phyloP scores from a whole-genome alignment of 2,113 vertebrate genomes.

The Trochalopteron elliotii region DNA sequence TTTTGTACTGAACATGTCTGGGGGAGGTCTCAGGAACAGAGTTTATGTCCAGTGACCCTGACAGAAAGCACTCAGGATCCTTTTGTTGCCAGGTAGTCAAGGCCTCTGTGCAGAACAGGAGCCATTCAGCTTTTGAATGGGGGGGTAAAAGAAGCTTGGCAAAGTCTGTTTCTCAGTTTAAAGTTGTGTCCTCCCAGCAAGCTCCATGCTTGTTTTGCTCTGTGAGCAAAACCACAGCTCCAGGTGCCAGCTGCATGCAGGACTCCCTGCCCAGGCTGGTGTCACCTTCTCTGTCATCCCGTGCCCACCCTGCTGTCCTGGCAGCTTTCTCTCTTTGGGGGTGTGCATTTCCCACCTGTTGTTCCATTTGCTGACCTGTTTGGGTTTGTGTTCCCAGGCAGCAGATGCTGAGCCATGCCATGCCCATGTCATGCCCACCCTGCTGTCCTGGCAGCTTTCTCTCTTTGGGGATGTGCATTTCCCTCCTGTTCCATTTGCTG shows the following conservation, averaged over 20 bases:
- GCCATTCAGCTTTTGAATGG: not conserved
- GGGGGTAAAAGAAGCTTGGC: not conserved
- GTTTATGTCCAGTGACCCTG: not conserved
- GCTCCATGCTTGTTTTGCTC: not conserved
- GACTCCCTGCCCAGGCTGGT: not conserved
- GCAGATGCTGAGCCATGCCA: slow-evolving; percentile 85
- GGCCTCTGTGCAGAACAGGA: not conserved
- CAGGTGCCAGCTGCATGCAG: not conserved
- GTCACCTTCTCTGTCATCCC: not conserved
- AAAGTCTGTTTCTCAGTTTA: not conserved
- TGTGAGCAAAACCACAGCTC: not conserved
- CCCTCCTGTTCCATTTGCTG: not conserved
- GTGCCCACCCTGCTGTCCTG: not conserved
- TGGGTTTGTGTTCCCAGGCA: slow-evolving; percentile 76
- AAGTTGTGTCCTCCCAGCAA: not conserved
- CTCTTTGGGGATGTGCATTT: not conserved
- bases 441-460: not conserved
- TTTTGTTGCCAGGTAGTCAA: not conserved
- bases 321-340: not conserved
- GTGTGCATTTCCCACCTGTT: not conserved
- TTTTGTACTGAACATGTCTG: not conserved
- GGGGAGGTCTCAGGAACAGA: not conserved
- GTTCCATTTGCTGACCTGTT: not conserved
- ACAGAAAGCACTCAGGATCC: not conserved
- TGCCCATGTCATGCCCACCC: not conserved